Percentiles rank a stretch among this genome's conserved stretches.
phyloP scores from a whole-genome alignment of 1,140 invertebrate species.

The Zaprionus camerounensis region DNA sequence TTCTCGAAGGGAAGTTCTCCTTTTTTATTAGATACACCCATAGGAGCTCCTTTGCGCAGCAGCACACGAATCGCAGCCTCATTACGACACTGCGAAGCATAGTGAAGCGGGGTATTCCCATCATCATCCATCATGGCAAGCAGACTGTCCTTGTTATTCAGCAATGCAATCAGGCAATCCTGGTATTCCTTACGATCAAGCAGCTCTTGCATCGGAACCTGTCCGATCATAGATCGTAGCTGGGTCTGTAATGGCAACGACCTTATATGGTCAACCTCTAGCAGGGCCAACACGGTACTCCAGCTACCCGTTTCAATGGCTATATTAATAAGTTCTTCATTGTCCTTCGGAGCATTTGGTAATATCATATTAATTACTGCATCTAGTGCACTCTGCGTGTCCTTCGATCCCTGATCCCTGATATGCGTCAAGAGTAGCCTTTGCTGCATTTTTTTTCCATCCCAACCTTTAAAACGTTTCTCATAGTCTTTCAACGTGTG shows the following conservation, averaged over 20 bases:
- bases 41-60: not conserved
- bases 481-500: not conserved
- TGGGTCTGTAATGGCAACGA: not conserved
- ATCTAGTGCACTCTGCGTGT: not conserved
- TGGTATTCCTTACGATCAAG: not conserved
- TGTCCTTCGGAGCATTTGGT: not conserved
- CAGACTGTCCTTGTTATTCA: not conserved
- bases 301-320: not conserved
- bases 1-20: not conserved
- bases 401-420: not conserved
- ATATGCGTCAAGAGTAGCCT: not conserved
- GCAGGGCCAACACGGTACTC: not conserved
- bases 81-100: conserved; percentile 13
- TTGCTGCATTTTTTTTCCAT: not conserved
- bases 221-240: not conserved
- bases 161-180: not conserved
- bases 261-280: not conserved
- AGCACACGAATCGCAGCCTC: conserved; percentile 15
- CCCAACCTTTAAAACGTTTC: not conserved
- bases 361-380: not conserved
- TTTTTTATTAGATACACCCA: not conserved
- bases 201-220: not conserved
- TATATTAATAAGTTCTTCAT: not conserved
- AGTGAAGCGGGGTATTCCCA: not conserved
- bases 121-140: not conserved